Base-by-base conservation (phyloP, 1,140 invertebrate genomes). In the Scaptomyza pallida region DNA sequence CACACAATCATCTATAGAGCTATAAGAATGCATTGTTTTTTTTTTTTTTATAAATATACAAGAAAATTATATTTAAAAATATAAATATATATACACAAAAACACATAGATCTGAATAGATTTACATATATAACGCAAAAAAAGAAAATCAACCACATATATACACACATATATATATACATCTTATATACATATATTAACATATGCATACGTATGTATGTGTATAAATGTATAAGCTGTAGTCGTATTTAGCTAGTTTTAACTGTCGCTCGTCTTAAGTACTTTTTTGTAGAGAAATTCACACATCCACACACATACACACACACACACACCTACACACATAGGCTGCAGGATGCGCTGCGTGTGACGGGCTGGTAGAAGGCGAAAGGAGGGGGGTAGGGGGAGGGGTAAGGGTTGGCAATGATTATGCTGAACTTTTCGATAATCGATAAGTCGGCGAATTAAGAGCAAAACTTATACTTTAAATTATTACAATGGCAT, bases 191-290 rank as follows among this genome's bases (percentile, higher is more conserved):
- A 63, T 45, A 40, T 15, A 30, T 50, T n/a, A n/a, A 35, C 15
- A 35, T 30, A 13, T 37, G 30, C 15, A 43, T 56, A 23, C 19
- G 16, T 23, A 60, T 50, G n/a, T 8, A 47, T 37, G 5, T 37
- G 48, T 37, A 47, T 15, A 30, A 15, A 23, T 3, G 59, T 54
- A 48, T 43, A 23, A 63, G 55, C n/a, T 56, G 26, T 73, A 81
- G 76, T 69, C 56, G 60, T 75, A 78, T 73, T 57, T 78, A 78
- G 76, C 63, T 78, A 77, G 76, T 69, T 64, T 74, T 60, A 52
- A 75, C 43, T 68, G 52, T 62, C 47, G 51, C 37, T 64, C 35
- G 45, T 52, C 68, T 26, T 75, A 72, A 68, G 63, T 60, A 56
- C 71, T 55, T 72, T 30, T 61, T 68, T 72, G 73, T 75, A 63